A percentile compares a stretch with the other conserved stretches of the same genome.
phyloP scores from a whole-genome alignment of 2,888 invertebrate genomes.

The Drepanosiphum platanoidis region DNA sequence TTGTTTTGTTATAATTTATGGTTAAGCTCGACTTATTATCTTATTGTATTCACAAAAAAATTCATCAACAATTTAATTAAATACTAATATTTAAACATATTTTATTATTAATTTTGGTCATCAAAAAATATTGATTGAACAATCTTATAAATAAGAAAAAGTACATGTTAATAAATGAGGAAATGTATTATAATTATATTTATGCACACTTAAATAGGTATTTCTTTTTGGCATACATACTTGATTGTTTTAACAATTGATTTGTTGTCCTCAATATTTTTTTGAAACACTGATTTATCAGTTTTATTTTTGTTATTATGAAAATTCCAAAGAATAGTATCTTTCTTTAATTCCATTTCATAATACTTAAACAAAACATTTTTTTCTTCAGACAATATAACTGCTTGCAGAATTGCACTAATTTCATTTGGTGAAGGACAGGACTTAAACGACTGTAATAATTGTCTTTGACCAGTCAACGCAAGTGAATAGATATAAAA shows the following conservation, averaged over 20 bases:
- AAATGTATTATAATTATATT: background rate
- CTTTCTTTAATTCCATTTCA: constrained; percentile 35
- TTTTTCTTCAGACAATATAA: constrained; percentile 14
- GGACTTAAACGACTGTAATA: constrained; percentile 11
- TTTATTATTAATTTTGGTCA: no score
- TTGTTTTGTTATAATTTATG: no score
- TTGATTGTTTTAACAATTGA: constrained; percentile 39
- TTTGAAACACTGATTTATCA: background rate
- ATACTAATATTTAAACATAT: no score
- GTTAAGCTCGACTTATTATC: no score
- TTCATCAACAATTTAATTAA: no score
- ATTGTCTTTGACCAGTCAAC: constrained; percentile 33
- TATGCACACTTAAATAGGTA: background rate
- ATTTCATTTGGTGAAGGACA: constrained; percentile 27
- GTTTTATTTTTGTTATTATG: constrained; percentile 33
- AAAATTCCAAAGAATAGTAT: constrained; percentile 10
- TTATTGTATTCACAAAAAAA: no score
- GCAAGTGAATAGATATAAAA: constrained; percentile 53
- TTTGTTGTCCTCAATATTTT: constrained; percentile 22
- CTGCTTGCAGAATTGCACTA: constrained; percentile 36
- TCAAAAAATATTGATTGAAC: no score
- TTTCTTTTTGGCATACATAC: constrained; percentile 24
- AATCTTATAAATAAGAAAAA: no score
- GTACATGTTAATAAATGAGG: background rate
- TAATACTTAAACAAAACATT: constrained; percentile 29